phyloP scores from a whole-genome alignment of 2,888 invertebrate species.

The Mesopsocus fuscifrons region DNA sequence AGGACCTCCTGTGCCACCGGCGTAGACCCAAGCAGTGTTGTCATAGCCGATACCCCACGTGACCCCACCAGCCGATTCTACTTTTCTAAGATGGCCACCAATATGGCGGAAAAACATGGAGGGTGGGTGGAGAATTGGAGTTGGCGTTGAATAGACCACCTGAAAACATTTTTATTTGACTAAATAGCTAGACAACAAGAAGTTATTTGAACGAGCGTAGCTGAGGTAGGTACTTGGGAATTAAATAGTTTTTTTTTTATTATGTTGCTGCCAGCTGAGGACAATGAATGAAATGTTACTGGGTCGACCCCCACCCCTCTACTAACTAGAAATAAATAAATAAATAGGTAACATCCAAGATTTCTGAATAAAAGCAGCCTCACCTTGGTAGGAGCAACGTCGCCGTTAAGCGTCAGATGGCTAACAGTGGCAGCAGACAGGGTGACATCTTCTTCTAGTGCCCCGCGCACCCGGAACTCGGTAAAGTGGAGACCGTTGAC shows the following conservation, averaged over 20 bases:
- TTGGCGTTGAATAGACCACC: not conserved
- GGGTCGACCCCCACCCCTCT: no score
- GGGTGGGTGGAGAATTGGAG: conserved; percentile 42
- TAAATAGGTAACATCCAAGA: no score
- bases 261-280: no score
- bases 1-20: conserved; percentile 75
- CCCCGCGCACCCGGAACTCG: conserved; percentile 1
- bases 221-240: no score
- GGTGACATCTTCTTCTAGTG: not conserved
- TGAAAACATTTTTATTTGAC: no score
- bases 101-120: conserved; percentile 74
- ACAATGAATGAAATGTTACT: no score
- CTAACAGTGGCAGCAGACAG: conserved; percentile 51
- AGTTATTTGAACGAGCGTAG: no score
- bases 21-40: conserved; percentile 75
- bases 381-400: conserved; percentile 49
- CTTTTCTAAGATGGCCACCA: conserved; percentile 64
- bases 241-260: no score
- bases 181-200: no score
- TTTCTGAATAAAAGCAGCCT: no score
- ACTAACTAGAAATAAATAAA: no score
- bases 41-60: conserved; percentile 87
- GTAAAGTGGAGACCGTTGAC: conserved; percentile 14
- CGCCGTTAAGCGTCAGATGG: conserved; percentile 54
- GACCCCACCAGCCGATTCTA: conserved; percentile 57